phyloP scores from a whole-genome alignment of 92 coral and sea anemone species.

The Montipora capitata region DNA sequence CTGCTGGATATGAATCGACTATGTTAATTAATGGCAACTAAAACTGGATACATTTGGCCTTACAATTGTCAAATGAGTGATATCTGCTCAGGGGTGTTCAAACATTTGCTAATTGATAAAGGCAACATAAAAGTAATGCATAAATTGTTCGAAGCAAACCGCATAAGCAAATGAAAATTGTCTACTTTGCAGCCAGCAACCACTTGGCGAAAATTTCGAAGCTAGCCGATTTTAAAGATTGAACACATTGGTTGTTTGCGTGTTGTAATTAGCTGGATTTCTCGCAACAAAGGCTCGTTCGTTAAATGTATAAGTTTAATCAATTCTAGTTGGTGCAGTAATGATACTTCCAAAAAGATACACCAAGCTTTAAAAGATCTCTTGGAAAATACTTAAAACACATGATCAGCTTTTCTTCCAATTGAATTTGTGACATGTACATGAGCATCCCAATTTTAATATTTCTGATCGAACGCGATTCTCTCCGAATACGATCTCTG shows the following conservation, averaged over 20 bases:
- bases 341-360: background rate
- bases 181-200: background rate
- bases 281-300: background rate
- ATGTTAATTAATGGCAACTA: background rate
- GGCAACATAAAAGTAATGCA: constrained; percentile 1
- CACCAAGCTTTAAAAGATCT: background rate
- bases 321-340: background rate
- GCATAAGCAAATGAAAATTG: background rate
- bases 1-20: background rate
- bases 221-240: too few relatives aligned
- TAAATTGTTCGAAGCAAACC: constrained; percentile 1
- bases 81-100: background rate
- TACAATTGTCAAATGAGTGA: background rate
- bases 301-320: background rate
- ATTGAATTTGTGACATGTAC: background rate
- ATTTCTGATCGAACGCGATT: background rate
- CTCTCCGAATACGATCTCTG: background rate
- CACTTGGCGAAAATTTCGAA: too few relatives aligned
- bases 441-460: background rate
- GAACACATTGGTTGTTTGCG: background rate
- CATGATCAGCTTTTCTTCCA: constrained; percentile 16
- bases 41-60: background rate
- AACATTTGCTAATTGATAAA: constrained; percentile 34
- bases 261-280: constrained; percentile 27
- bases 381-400: constrained; percentile 13